Evolutionary conservation across 2,888 invertebrate genomes (phyloP).

Genomic region (Allacma fusca): DNA sequence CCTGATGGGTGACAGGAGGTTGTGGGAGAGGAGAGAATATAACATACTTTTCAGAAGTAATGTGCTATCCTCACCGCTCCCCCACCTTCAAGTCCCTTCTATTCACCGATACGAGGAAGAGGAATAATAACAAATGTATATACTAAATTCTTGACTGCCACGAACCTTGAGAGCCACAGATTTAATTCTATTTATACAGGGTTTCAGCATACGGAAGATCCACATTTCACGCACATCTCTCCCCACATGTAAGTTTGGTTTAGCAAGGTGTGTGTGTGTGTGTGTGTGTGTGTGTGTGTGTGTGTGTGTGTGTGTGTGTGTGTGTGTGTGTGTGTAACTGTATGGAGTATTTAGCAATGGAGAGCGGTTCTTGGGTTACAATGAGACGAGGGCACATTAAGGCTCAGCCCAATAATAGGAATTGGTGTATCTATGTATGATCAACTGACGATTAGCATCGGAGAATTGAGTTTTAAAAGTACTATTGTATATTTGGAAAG

Average conservation of each 20-base stretch:
- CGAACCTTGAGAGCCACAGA: too few species aligned
- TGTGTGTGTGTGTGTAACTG: too few species aligned
- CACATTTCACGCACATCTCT: too few species aligned
- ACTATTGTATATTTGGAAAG: not conserved
- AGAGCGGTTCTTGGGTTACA: too few species aligned
- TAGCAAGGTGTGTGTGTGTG: too few species aligned
- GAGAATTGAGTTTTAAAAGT: conserved; percentile 13
- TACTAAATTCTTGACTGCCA: not conserved
- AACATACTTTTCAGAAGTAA: conserved; percentile 3
- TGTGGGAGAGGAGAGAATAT: not conserved
- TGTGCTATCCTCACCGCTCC: not conserved
- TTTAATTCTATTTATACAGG: too few species aligned
- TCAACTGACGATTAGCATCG: not conserved
- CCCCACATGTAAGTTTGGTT: too few species aligned
- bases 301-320: too few species aligned
- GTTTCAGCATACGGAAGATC: too few species aligned
- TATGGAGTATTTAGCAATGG: too few species aligned
- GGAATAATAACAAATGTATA: not conserved
- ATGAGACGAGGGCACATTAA: not conserved
- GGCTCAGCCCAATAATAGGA: not conserved
- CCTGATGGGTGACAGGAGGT: conserved; percentile 56
- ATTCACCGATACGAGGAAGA: not conserved
- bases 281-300: too few species aligned
- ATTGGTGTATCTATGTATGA: not conserved
- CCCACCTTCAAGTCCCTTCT: not conserved